phyloP scores from a whole-genome alignment of 2,797 vertebrate species.

The Pyrocephalus nanus region DNA sequence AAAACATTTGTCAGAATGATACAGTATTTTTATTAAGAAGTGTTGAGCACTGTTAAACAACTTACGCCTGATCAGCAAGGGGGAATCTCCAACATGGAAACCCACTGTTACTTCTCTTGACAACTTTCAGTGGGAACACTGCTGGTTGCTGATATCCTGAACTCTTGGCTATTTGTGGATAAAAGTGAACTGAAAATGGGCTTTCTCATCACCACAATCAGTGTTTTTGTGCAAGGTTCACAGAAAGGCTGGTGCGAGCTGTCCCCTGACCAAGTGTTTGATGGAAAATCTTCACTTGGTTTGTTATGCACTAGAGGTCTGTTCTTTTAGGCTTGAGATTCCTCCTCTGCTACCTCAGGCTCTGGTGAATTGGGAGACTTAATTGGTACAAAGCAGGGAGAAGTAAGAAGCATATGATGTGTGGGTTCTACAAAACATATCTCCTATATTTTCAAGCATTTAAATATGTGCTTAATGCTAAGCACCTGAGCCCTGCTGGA shows the following conservation, averaged over 20 bases:
- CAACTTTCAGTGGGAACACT: background rate
- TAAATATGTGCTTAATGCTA: background rate
- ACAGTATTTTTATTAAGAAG: rapidly evolving
- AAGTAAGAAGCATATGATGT: background rate
- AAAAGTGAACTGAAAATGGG: background rate
- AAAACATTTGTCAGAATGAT: background rate
- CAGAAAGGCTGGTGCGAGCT: background rate
- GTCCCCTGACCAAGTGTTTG: background rate
- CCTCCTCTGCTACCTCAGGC: background rate
- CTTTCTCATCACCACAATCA: background rate
- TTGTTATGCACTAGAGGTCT: background rate
- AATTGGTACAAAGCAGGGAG: background rate
- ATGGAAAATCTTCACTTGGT: background rate
- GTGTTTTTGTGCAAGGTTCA: background rate
- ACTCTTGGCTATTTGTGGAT: background rate
- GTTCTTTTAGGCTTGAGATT: background rate
- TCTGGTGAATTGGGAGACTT: background rate
- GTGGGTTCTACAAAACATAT: background rate
- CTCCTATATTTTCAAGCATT: background rate
- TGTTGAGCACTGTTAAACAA: background rate
- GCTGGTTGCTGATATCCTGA: background rate
- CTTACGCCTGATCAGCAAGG: background rate
- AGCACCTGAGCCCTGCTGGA: background rate
- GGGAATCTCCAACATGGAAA: background rate
- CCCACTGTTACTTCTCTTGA: background rate